These are phyloP conservation scores for Bergia sp. DNA, from an alignment of 92 coral and sea anemone genomes.

Conservation along the genomic window DNA sequence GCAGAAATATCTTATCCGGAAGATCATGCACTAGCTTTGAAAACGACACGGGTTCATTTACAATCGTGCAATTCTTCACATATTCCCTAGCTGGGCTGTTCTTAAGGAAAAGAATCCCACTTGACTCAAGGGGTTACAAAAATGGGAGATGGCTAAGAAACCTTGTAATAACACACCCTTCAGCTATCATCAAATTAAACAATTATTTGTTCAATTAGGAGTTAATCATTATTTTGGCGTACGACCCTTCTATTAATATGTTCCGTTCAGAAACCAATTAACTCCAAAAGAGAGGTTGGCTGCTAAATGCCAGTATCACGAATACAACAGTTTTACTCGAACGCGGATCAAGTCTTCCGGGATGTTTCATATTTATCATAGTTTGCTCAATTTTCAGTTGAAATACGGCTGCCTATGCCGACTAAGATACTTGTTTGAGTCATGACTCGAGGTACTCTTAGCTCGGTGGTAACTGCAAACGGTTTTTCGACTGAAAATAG, in stretches of 20 bases:
- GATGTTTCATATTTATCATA: background rate
- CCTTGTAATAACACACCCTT: background rate
- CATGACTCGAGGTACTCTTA: too few species aligned
- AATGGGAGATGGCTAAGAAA: background rate
- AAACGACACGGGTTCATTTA: conserved; percentile 20
- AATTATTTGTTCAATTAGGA: conserved; percentile 45
- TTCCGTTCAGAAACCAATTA: background rate
- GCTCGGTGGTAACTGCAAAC: too few species aligned
- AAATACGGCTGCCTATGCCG: too few species aligned
- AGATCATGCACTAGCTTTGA: conserved; percentile 35
- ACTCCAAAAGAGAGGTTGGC: background rate
- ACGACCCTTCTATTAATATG: conserved; percentile 7
- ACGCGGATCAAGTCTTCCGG: background rate
- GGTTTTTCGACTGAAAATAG: background rate
- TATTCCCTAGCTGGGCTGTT: background rate
- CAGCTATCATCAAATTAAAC: conserved; percentile 42
- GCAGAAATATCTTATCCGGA: conserved; percentile 30
- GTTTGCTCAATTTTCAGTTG: background rate
- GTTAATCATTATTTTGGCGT: conserved; percentile 16
- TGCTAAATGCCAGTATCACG: background rate
- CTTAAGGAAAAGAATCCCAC: background rate
- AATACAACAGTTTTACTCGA: background rate
- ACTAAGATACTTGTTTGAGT: too few species aligned
- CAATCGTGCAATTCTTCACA: conserved; percentile 19
- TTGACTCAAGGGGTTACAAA: conserved; percentile 1